Percentiles rank a stretch among this genome's conserved stretches.
These are phyloP conservation scores for Melanostoma scalare DNA, from an alignment of 2,888 invertebrate genomes.

Conservation along the genomic window DNA sequence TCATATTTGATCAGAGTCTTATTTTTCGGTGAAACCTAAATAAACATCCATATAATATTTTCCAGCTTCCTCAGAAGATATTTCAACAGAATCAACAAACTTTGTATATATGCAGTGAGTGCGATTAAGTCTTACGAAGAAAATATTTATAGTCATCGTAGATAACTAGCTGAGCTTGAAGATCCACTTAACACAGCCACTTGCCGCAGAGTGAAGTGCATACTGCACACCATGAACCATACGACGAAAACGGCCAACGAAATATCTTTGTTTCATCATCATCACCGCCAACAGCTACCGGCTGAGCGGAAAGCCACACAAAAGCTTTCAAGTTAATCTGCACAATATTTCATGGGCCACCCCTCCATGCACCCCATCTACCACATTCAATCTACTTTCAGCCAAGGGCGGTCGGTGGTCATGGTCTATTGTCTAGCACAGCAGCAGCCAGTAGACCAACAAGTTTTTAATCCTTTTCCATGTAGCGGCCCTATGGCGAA, in stretches of 20 bases:
- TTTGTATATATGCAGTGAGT: too few species aligned
- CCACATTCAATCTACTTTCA: background rate
- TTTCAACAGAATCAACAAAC: too few species aligned
- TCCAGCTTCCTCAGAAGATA: too few species aligned
- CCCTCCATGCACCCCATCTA: background rate
- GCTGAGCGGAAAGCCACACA: constrained; percentile 54
- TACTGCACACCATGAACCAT: constrained; percentile 14
- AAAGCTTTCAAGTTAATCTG: constrained; percentile 69
- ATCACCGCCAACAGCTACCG: constrained; percentile 29
- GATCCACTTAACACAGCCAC: constrained; percentile 50
- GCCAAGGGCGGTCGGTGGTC: background rate
- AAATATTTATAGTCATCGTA: constrained; percentile 42
- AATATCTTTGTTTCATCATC: constrained; percentile 49
- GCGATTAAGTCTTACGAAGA: background rate
- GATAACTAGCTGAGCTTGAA: constrained; percentile 51
- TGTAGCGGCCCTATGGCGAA: constrained; percentile 18
- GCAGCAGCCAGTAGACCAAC: constrained; percentile 44
- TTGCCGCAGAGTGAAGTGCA: constrained; percentile 36
- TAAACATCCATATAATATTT: too few species aligned
- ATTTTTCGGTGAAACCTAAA: too few species aligned
- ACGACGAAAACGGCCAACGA: constrained; percentile 23
- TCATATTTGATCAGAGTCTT: too few species aligned
- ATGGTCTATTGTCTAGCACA: constrained; percentile 26
- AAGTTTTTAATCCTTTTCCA: constrained; percentile 67
- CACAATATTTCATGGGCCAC: constrained; percentile 49